Conservation (phyloP, 2,888 invertebrate species). For the Gnatocerus cornutus region DNA sequence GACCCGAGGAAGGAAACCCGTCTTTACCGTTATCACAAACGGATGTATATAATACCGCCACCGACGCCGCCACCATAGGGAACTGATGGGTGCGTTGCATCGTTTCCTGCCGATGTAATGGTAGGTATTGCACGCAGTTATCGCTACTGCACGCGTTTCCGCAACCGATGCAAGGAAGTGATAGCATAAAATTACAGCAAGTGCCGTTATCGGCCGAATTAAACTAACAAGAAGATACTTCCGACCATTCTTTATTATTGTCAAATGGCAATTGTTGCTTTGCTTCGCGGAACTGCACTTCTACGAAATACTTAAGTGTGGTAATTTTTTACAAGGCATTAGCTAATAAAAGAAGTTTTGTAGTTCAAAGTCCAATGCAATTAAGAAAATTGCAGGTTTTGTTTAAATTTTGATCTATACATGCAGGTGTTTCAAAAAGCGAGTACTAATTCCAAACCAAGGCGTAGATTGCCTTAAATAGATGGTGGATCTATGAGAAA, state of each 20-base stretch:
- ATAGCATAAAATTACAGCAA: constrained; percentile 16
- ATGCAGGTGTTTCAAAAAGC: no score
- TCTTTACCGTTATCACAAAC: constrained; percentile 58
- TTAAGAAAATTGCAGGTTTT: no score
- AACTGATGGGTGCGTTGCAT: constrained; percentile 22
- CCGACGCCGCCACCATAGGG: constrained; percentile 13
- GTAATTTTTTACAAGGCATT: no score
- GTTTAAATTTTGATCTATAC: no score
- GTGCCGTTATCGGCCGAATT: constrained; percentile 28
- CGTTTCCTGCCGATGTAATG: constrained; percentile 20
- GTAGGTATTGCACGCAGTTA: constrained; percentile 19
- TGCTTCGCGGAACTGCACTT: constrained; percentile 1
- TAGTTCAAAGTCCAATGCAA: no score
- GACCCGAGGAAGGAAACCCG: constrained; percentile 58
- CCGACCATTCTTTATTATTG: constrained; percentile 26
- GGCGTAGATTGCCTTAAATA: no score
- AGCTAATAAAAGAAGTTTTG: no score
- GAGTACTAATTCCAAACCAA: no score
- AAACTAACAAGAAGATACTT: constrained; percentile 30
- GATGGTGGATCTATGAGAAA: no score
- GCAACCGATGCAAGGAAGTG: constrained; percentile 33
- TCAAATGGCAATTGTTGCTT: constrained; percentile 16
- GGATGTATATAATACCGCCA: constrained; percentile 45
- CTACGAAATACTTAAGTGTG: not conserved
- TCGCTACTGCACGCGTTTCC: constrained; percentile 29